Conservation (phyloP, 2,888 invertebrate species). For the Nasonovia ribisnigri region DNA sequence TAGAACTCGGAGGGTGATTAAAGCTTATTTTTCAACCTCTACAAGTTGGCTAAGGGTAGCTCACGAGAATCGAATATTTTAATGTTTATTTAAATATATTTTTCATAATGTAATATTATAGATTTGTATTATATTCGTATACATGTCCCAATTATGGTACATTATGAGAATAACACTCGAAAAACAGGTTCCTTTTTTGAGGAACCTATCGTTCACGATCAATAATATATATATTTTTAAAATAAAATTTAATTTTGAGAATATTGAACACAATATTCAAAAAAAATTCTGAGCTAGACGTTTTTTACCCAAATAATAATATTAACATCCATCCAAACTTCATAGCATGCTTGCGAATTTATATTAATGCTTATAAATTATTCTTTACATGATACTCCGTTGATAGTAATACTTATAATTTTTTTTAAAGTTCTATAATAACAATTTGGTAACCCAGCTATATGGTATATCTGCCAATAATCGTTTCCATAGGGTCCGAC, state of each 20-base stretch:
- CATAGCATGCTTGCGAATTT: too few relatives aligned
- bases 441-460: neutral
- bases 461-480: neutral
- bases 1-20: too few relatives aligned
- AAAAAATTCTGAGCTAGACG: neutral
- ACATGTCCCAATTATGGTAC: neutral
- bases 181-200: neutral
- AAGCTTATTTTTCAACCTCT: too few relatives aligned
- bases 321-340: too few relatives aligned
- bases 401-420: neutral
- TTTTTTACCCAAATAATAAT: neutral
- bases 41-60: neutral
- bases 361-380: too few relatives aligned
- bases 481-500: neutral
- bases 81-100: neutral
- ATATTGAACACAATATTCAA: neutral
- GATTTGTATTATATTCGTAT: neutral
- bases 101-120: neutral
- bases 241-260: neutral
- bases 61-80: neutral
- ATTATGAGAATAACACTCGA: neutral
- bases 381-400: too few relatives aligned
- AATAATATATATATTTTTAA: neutral
- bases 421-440: neutral
- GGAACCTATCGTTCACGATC: neutral